Percentiles rank a stretch among this genome's conserved stretches.
Evolutionary conservation across 2,888 invertebrate species (phyloP).

Genomic region (Barypeithes pellucidus): DNA sequence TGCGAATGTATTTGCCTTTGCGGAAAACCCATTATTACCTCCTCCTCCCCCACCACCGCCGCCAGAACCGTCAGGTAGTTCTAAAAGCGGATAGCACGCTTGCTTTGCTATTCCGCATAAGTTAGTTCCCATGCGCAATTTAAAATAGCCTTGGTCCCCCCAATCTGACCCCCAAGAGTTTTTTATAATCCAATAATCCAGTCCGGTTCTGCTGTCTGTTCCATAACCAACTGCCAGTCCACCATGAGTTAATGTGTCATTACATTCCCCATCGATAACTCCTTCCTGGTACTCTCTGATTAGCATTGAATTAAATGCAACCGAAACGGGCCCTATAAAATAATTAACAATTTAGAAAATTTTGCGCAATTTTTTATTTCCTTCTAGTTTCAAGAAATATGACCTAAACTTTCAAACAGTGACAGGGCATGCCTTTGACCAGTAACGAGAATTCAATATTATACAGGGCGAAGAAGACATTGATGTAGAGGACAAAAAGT

Average conservation of each 20-base stretch:
- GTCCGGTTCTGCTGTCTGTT: conserved; percentile 8
- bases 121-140: conserved; percentile 7
- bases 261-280: conserved; percentile 27
- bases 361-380: no score
- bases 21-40: background rate
- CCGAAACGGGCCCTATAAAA: conserved; percentile 41
- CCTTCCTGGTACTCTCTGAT: conserved; percentile 25
- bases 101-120: conserved; percentile 34
- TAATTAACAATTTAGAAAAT: background rate
- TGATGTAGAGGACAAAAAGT: no score
- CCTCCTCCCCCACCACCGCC: background rate
- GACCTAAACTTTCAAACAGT: no score
- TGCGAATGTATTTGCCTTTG: background rate
- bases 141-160: conserved; percentile 40
- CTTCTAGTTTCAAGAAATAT: no score
- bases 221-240: conserved; percentile 42
- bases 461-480: no score
- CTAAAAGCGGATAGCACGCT: conserved; percentile 27
- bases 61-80: background rate
- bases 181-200: conserved; percentile 40
- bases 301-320: conserved; percentile 23
- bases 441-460: no score
- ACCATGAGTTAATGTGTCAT: conserved; percentile 23
- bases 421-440: no score
- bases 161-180: conserved; percentile 39